phyloP scores from a whole-genome alignment of 2,113 vertebrate species.

The Limanda limanda region DNA sequence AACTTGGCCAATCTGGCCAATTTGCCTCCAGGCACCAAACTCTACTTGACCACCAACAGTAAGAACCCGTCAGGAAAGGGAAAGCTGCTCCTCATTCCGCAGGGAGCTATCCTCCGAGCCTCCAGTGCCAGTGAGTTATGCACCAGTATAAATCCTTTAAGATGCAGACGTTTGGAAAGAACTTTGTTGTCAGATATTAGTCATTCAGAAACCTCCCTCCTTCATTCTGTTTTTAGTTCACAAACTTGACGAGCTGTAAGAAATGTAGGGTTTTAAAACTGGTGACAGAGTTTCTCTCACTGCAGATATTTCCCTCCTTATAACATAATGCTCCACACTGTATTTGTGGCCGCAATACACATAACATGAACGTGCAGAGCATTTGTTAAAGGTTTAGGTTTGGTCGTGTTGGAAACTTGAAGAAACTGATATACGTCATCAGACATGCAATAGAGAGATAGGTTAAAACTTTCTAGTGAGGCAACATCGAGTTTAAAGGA shows the following conservation, averaged over 20 bases:
- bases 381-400: not conserved
- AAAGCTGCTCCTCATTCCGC: conserved; percentile 97
- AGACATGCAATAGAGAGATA: not conserved
- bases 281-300: not conserved
- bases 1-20: conserved; percentile 97
- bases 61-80: conserved; percentile 98
- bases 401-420: not conserved
- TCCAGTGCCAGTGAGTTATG: conserved; percentile 83
- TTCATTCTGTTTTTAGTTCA: not conserved
- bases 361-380: not conserved
- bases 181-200: not conserved
- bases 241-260: not conserved
- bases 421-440: not conserved
- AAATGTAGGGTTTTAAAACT: not conserved
- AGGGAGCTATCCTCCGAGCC: conserved; percentile 95
- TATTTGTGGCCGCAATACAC: not conserved
- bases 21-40: conserved; percentile 96
- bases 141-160: not conserved
- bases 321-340: no score
- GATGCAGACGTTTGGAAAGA: not conserved
- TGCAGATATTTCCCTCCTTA: not conserved
- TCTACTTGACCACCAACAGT: conserved; percentile 98
- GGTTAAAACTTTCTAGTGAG: not conserved
- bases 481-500: no score
- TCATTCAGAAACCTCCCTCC: not conserved